Evolutionary conservation across 2,888 invertebrate genomes (phyloP).

Genomic region (Clistopyga incitator): DNA sequence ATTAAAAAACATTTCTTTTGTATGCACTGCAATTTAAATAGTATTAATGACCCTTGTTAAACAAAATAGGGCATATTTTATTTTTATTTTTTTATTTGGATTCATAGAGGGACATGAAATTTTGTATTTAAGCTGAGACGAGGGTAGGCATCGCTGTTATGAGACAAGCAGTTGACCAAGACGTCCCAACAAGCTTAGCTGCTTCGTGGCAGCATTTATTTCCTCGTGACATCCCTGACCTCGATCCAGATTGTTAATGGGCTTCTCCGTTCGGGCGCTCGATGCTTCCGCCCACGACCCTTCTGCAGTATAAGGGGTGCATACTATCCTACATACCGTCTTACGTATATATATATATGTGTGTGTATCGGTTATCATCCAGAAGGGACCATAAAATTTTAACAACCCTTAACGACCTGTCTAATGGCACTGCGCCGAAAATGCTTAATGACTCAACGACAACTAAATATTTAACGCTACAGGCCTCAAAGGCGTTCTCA

Average conservation of each 20-base stretch:
- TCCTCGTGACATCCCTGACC: conserved; percentile 63
- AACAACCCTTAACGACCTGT: conserved; percentile 34
- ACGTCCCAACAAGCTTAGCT: conserved; percentile 42
- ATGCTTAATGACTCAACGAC: conserved; percentile 26
- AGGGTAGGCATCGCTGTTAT: conserved; percentile 12
- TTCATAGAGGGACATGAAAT: not conserved
- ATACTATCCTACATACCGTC: not conserved
- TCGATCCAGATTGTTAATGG: conserved; percentile 65
- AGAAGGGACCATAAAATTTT: conserved; percentile 40
- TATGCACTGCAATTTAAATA: not conserved
- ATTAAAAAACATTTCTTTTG: too few relatives aligned
- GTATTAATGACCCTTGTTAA: not conserved
- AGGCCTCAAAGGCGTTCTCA: not conserved
- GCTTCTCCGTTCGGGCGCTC: conserved; percentile 57
- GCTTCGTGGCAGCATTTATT: conserved; percentile 50
- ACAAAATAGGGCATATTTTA: not conserved
- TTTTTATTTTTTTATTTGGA: conserved; percentile 17
- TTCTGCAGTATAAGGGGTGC: not conserved
- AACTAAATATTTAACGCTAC: conserved; percentile 18
- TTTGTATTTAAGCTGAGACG: not conserved
- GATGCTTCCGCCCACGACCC: conserved; percentile 50
- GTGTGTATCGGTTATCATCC: not conserved
- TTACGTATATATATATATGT: not conserved
- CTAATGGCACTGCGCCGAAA: conserved; percentile 11
- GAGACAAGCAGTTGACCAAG: conserved; percentile 54